These are phyloP conservation scores for Drepana arcuata DNA, from an alignment of 1,140 invertebrate species.

Conservation along the genomic window DNA sequence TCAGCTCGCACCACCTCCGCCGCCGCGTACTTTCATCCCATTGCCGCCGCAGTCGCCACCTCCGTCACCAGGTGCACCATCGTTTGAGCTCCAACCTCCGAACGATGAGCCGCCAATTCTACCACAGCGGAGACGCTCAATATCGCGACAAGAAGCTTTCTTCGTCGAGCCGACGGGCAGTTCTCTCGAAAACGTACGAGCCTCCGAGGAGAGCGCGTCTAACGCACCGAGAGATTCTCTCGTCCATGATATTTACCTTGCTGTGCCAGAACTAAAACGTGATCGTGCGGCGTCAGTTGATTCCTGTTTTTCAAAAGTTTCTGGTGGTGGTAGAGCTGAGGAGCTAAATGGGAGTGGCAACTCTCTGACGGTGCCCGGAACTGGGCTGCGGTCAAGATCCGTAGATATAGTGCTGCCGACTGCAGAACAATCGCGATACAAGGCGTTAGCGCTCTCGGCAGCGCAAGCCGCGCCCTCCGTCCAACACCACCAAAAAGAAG, in stretches of 20 bases:
- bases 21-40: slow-evolving; percentile 31
- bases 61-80: slow-evolving; percentile 66
- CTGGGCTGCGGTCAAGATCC: slow-evolving; percentile 83
- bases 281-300: slow-evolving; percentile 89
- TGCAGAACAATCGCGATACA: slow-evolving; percentile 86
- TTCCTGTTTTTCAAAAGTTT: slow-evolving; percentile 83
- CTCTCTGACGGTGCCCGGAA: slow-evolving; percentile 77
- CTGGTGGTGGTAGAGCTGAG: slow-evolving; percentile 77
- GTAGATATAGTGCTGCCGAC: slow-evolving; percentile 93
- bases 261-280: slow-evolving; percentile 85
- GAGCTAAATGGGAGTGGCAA: slow-evolving; percentile 75
- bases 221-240: slow-evolving; percentile 70
- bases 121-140: slow-evolving; percentile 74
- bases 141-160: slow-evolving; percentile 85
- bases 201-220: slow-evolving; percentile 69
- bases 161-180: slow-evolving; percentile 80
- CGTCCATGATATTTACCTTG: slow-evolving; percentile 82
- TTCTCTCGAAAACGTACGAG: slow-evolving; percentile 76
- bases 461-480: slow-evolving; percentile 44
- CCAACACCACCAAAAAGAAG: slow-evolving; percentile 13
- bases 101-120: slow-evolving; percentile 55
- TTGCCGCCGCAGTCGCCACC: slow-evolving; percentile 68
- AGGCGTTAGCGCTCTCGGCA: slow-evolving; percentile 78
- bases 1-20: slow-evolving; percentile 76
- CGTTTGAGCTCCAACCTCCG: slow-evolving; percentile 71